A percentile compares a stretch with the other conserved stretches of the same genome.
These are phyloP conservation scores for Diphyllodes magnificus DNA, from an alignment of 2,113 vertebrate species.

Conservation along the genomic window DNA sequence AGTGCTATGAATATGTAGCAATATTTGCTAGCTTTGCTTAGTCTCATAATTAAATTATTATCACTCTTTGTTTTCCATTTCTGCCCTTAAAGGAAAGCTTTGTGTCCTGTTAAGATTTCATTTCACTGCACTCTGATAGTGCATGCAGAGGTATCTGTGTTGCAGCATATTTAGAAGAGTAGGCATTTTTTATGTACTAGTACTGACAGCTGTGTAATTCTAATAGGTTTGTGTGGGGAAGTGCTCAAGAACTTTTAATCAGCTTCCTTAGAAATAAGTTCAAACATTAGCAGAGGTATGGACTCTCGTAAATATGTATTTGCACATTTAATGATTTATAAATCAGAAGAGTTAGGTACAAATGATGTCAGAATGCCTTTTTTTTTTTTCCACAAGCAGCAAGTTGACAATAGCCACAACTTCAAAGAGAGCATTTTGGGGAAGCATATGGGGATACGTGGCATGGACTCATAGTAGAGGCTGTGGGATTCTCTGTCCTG, in stretches of 20 bases:
- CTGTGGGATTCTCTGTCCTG: not conserved
- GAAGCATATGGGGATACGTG: fast-evolving
- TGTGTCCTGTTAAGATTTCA: not conserved
- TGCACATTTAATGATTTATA: not conserved
- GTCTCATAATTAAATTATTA: not conserved
- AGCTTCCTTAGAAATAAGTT: not conserved
- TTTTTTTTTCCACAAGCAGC: not conserved
- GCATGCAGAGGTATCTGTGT: not conserved
- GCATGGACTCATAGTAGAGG: fast-evolving
- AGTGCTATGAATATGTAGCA: not conserved
- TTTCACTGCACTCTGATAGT: not conserved
- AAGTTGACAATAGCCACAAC: not conserved
- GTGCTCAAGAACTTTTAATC: not conserved
- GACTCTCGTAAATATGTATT: not conserved
- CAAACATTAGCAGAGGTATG: not conserved
- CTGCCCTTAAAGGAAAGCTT: not conserved
- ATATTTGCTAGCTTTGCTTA: not conserved
- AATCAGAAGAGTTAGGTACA: not conserved
- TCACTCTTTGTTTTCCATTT: not conserved
- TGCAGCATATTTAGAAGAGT: not conserved
- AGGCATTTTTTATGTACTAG: not conserved
- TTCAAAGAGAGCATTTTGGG: fast-evolving
- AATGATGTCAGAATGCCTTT: not conserved
- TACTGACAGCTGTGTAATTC: not conserved
- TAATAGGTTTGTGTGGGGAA: not conserved